Evolutionary conservation across 2,797 vertebrate genomes (phyloP).

Genomic region (Urophycis tenuis): DNA sequence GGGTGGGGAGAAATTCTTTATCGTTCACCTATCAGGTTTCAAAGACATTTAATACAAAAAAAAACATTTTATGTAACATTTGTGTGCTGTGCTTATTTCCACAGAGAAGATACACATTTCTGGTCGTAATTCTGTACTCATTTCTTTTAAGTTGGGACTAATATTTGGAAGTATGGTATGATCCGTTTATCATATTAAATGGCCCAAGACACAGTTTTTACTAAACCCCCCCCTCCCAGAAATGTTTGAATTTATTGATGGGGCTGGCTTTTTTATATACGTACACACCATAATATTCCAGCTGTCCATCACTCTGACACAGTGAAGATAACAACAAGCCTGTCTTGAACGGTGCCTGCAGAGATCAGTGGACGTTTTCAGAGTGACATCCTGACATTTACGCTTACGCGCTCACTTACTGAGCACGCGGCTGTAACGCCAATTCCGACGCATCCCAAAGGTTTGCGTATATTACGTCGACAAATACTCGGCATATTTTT

Average conservation of each 20-base stretch:
- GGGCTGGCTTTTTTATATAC: background rate
- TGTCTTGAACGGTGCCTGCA: background rate
- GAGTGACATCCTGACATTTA: background rate
- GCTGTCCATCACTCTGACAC: background rate
- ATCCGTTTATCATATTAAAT: conserved; percentile 8
- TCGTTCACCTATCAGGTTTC: conserved; percentile 74
- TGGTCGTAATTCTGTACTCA: background rate
- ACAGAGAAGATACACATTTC: conserved; percentile 3
- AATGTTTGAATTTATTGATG: too few species aligned
- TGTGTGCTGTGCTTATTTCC: conserved; percentile 59
- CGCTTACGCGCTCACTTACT: too few species aligned
- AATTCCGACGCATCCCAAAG: background rate
- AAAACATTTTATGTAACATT: conserved; percentile 74
- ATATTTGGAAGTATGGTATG: background rate
- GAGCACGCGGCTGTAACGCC: background rate
- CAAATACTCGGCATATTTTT: background rate
- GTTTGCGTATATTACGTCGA: background rate
- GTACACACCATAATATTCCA: background rate
- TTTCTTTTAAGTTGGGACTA: background rate
- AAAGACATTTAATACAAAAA: conserved; percentile 88
- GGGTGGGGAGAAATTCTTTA: conserved; percentile 58
- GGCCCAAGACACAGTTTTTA: conserved; percentile 7
- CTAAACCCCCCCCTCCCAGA: conserved; percentile 6
- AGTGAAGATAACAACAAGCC: background rate
- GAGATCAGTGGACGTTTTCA: background rate